phyloP scores from a whole-genome alignment of 2,797 vertebrate species.

The Notoglanidium macrostoma region DNA sequence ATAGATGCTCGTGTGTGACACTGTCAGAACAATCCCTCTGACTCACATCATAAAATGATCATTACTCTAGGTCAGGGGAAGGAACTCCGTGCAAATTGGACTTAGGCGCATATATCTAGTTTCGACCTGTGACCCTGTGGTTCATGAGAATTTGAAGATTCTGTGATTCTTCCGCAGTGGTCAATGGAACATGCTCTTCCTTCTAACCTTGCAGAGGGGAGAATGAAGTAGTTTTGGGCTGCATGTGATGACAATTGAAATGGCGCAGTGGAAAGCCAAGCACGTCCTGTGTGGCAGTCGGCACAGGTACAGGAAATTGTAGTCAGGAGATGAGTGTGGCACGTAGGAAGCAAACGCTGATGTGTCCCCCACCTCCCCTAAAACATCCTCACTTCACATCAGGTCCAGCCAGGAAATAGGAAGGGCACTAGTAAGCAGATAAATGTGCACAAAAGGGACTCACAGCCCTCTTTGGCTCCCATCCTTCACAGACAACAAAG shows the following conservation, averaged over 20 bases:
- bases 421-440: constrained; percentile 64
- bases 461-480: constrained; percentile 64
- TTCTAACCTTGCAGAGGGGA: constrained; percentile 22
- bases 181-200: constrained; percentile 41
- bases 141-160: constrained; percentile 38
- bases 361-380: constrained; percentile 60
- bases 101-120: neutral
- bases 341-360: constrained; percentile 77
- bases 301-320: constrained; percentile 77
- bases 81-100: constrained; percentile 29
- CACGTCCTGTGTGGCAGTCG: constrained; percentile 70
- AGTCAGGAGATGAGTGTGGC: constrained; percentile 67
- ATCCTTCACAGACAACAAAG: constrained; percentile 67
- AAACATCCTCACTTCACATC: constrained; percentile 71
- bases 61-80: constrained; percentile 17
- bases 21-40: neutral
- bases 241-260: constrained; percentile 66
- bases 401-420: constrained; percentile 76
- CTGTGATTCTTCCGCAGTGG: constrained; percentile 14
- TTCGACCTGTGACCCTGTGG: constrained; percentile 18
- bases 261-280: constrained; percentile 67
- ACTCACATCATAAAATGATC: constrained; percentile 17
- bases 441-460: constrained; percentile 59
- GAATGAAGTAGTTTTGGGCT: constrained; percentile 64
- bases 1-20: neutral